Conservation (phyloP, 1,140 invertebrate species). For the Procambarus clarkii region DNA sequence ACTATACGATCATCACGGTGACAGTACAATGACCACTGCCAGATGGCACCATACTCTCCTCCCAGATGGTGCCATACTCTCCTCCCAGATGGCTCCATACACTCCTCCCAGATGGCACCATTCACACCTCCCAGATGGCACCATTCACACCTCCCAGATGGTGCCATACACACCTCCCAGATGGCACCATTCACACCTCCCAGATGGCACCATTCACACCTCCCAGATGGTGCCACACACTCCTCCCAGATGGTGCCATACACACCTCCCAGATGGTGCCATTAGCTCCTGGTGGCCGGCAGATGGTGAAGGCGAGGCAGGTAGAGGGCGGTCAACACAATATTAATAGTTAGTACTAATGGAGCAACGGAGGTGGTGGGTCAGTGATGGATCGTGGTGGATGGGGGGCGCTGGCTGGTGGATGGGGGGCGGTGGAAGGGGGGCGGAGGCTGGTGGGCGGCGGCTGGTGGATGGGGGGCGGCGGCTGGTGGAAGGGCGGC, state of each 20-base stretch:
- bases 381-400: background rate
- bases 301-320: background rate
- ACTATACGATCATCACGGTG: no score
- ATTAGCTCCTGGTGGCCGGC: background rate
- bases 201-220: no score
- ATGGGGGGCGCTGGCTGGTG: background rate
- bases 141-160: no score
- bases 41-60: background rate
- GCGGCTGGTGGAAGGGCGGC: background rate
- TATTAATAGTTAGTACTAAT: conserved; percentile 6
- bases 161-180: background rate
- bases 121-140: no score
- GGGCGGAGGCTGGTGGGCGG: no score
- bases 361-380: background rate
- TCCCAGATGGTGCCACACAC: no score
- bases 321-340: background rate
- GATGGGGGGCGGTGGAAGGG: no score
- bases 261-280: no score
- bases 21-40: no score
- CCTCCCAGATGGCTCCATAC: background rate
- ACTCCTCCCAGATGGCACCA: background rate
- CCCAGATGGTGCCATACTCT: background rate
- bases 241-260: no score
- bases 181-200: background rate
- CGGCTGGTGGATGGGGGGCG: no score